Conservation (phyloP, 1,140 invertebrate genomes). For the Solenopsis fugax region DNA sequence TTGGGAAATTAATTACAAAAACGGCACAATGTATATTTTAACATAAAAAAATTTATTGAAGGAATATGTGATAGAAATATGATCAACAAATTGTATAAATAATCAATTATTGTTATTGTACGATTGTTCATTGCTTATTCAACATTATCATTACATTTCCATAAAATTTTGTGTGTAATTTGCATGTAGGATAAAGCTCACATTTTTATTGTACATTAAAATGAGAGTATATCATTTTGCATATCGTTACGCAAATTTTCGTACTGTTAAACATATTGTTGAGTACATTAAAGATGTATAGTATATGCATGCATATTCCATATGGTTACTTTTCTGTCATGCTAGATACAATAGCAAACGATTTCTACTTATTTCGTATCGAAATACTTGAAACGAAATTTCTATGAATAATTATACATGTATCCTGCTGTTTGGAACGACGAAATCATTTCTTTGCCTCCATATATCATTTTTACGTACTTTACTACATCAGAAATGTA, state of each 20-base stretch:
- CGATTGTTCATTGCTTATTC: conserved; percentile 18
- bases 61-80: neutral
- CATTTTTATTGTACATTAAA: conserved; percentile 28
- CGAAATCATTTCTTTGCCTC: conserved; percentile 2
- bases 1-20: conserved; percentile 18
- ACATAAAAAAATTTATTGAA: conserved; percentile 46
- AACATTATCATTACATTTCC: neutral
- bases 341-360: conserved; percentile 17
- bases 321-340: neutral
- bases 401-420: conserved; percentile 35
- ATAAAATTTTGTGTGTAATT: conserved; percentile 25
- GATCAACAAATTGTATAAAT: conserved; percentile 37
- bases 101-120: conserved; percentile 47
- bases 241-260: conserved; percentile 12
- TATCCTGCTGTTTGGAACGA: conserved; percentile 7
- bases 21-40: neutral
- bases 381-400: conserved; percentile 17
- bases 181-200: neutral
- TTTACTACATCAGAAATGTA: conserved; percentile 28
- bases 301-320: conserved; percentile 15
- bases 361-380: conserved; percentile 21
- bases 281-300: conserved; percentile 18
- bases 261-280: conserved; percentile 22
- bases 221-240: neutral
- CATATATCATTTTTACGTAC: conserved; percentile 1